Base-by-base conservation (phyloP, 2,888 invertebrate genomes). In the Drosophila bunnanda region DNA sequence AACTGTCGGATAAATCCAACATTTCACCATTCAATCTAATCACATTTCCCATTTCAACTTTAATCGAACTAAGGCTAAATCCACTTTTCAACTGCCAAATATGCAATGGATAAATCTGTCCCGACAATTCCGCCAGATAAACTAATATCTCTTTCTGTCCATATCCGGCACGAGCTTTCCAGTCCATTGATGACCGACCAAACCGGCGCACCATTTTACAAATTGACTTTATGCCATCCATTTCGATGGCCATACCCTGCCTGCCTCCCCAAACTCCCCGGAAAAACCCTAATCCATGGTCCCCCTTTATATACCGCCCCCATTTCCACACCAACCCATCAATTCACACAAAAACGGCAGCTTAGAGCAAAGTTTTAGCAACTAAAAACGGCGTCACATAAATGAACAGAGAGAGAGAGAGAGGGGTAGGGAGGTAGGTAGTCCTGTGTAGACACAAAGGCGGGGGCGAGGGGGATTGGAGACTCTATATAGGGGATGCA, bases 161-260 rank as follows among this genome's bases (percentile, higher is more conserved):
- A 64, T 72, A 77, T 80, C 71, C 71, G 59, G 60, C 32, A 52
- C 62, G 62, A 44, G 62, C 79, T 86, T 86, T 83, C 81, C 86
- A 83, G 67, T 77, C 79, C 81, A 83, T 86, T 86, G 86, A 78
- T 77, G 82, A 58, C 69, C 82, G 75, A 80, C 79, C 76, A 72
- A 72, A 69, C 53, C 65, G 64, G 65, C 58, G 62, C 55, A 69
- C 68, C 67, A 70, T 73, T 84, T 82, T 76, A 74, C 73, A 84
- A 84, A 87, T 85, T 84, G 80, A 87, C 87, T 84, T 87, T 80
- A 75, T 79, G 80, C 69, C 76, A 58, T 61, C 53, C 75, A 70
- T 74, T 79, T 75, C 58, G 71, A 69, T 65, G 62, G 65, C 75
- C 69, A 43, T 52, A 41, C 30, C 44, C 50, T n/a, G n/a, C 15